These are phyloP conservation scores for Porites cylindrica DNA, from an alignment of 92 coral and sea anemone species.

Conservation along the genomic window DNA sequence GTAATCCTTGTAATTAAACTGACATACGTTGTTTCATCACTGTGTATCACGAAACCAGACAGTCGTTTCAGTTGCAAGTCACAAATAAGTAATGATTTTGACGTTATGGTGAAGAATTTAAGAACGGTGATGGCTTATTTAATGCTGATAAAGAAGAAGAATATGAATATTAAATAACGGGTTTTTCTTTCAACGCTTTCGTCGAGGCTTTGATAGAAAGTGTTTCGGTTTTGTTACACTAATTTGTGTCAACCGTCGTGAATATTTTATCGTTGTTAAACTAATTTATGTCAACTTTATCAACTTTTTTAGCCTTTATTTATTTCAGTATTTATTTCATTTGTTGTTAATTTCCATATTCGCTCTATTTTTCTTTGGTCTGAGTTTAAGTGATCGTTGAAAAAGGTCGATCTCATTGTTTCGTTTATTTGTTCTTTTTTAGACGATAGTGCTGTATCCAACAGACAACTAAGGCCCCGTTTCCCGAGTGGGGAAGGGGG, in stretches of 20 bases:
- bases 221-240: background rate
- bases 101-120: slow-evolving; percentile 14
- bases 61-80: slow-evolving; percentile 14
- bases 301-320: background rate
- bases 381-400: background rate
- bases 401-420: background rate
- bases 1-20: background rate
- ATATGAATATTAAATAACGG: slow-evolving; percentile 7
- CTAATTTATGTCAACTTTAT: slow-evolving; percentile 7
- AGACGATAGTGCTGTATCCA: slow-evolving; percentile 13
- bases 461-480: slow-evolving; percentile 19
- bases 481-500: slow-evolving; percentile 1
- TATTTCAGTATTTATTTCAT: slow-evolving; percentile 9
- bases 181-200: slow-evolving; percentile 6
- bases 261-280: background rate
- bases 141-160: background rate
- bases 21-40: background rate
- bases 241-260: background rate
- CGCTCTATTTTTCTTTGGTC: no score
- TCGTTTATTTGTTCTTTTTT: slow-evolving; percentile 5
- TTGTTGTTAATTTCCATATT: slow-evolving; percentile 1
- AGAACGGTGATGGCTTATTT: background rate
- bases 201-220: background rate
- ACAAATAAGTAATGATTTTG: background rate
- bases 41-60: slow-evolving; percentile 13